These are phyloP conservation scores for Serranus cabrilla DNA, from an alignment of 2,797 vertebrate species.

Conservation along the genomic window DNA sequence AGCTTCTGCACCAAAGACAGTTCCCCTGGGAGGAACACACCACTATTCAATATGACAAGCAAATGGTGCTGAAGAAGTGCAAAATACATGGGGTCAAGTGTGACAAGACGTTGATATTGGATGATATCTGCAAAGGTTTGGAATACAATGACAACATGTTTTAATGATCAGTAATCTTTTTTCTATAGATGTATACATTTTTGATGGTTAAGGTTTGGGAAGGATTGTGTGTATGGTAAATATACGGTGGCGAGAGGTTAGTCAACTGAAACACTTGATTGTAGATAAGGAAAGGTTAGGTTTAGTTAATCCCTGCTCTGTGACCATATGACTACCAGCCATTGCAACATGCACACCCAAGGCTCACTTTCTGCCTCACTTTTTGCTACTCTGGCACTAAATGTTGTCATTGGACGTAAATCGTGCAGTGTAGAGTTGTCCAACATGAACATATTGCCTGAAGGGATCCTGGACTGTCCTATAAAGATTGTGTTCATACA, in stretches of 20 bases:
- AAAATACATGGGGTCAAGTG: background rate
- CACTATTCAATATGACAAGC: background rate
- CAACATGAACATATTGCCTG: background rate
- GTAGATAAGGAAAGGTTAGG: background rate
- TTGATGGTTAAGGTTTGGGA: background rate
- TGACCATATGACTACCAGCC: background rate
- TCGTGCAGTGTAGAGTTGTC: background rate
- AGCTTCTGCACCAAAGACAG: background rate
- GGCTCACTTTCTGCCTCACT: background rate
- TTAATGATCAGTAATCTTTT: background rate
- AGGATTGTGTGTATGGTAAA: background rate
- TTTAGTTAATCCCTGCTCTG: background rate
- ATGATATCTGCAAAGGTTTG: background rate
- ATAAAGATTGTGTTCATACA: conserved; percentile 14
- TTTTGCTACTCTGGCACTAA: background rate
- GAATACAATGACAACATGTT: background rate
- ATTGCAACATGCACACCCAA: background rate
- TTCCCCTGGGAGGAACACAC: background rate
- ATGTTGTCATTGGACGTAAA: background rate
- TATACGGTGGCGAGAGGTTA: background rate
- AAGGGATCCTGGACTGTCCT: background rate
- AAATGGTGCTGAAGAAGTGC: background rate
- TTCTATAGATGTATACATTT: background rate
- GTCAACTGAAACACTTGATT: background rate
- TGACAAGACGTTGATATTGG: background rate